Percentiles rank a stretch among this genome's conserved stretches.
Evolutionary conservation across 1,140 invertebrate species (phyloP).

Genomic region (Cotesia glomerata): DNA sequence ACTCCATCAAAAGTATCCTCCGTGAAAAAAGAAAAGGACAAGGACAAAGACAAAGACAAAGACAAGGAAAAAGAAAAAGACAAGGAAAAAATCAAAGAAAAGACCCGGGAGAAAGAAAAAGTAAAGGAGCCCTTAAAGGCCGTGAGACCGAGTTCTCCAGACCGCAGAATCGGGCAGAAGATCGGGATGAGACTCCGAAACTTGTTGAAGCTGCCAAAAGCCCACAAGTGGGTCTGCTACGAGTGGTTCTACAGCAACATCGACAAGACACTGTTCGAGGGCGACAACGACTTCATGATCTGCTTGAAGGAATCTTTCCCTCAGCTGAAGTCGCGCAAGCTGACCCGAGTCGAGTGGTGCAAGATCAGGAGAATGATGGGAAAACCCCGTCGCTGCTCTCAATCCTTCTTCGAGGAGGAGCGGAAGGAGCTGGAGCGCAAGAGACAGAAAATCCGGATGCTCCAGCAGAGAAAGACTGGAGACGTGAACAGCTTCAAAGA

Average conservation of each 20-base stretch:
- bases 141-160: conserved; percentile 65
- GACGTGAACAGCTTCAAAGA: conserved; percentile 83
- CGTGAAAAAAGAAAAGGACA: conserved; percentile 46
- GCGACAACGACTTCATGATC: conserved; percentile 96
- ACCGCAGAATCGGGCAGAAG: conserved; percentile 82
- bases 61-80: too few species aligned
- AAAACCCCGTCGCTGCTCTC: conserved; percentile 91
- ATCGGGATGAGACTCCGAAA: conserved; percentile 92
- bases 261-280: conserved; percentile 90
- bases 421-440: conserved; percentile 87
- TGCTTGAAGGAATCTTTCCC: conserved; percentile 95
- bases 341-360: conserved; percentile 93
- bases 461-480: conserved; percentile 93
- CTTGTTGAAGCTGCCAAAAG: conserved; percentile 97
- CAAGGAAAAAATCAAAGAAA: too few species aligned
- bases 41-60: too few species aligned
- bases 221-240: conserved; percentile 98
- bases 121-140: conserved; percentile 51
- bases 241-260: conserved; percentile 99
- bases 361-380: conserved; percentile 96
- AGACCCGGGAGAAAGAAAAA: too few species aligned
- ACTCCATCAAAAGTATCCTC: conserved; percentile 61
- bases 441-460: conserved; percentile 87
- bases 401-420: conserved; percentile 96
- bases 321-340: conserved; percentile 82